Percentiles rank a stretch among this genome's conserved stretches.
phyloP scores from a whole-genome alignment of 2,888 invertebrate genomes.

The Blomia tropicalis region DNA sequence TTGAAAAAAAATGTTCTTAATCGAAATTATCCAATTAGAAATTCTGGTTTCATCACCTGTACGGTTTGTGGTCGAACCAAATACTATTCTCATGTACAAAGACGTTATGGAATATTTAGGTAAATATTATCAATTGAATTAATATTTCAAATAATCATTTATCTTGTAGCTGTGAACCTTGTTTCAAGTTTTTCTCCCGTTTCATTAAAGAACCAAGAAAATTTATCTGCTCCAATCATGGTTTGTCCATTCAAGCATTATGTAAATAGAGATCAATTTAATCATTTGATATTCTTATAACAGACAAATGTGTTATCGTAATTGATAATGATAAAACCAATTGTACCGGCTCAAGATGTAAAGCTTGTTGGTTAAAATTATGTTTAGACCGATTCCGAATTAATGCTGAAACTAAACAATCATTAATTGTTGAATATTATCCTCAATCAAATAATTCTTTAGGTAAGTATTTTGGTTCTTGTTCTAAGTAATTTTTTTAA shows the following conservation, averaged over 20 bases:
- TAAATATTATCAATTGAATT: background rate
- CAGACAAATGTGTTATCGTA: conserved; percentile 2
- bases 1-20: too few species aligned
- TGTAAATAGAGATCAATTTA: background rate
- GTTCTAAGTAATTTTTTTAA: too few species aligned
- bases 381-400: conserved; percentile 42
- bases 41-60: conserved; percentile 29
- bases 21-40: conserved; percentile 6
- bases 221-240: conserved; percentile 28
- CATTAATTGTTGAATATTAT: conserved; percentile 12
- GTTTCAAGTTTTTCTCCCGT: conserved; percentile 61
- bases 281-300: background rate
- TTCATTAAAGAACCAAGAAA: conserved; percentile 29
- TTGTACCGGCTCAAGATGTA: conserved; percentile 43
- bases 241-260: background rate
- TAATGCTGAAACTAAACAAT: conserved; percentile 23
- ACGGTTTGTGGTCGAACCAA: conserved; percentile 40
- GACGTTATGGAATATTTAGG: conserved; percentile 48
- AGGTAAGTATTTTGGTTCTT: too few species aligned
- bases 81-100: conserved; percentile 57
- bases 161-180: conserved; percentile 62
- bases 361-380: conserved; percentile 71
- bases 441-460: conserved; percentile 11
- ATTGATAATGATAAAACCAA: conserved; percentile 5
- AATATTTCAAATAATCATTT: background rate